A percentile compares a stretch with the other conserved stretches of the same genome.
Conservation (phyloP, 2,797 vertebrate species). For the Mycteria americana region DNA sequence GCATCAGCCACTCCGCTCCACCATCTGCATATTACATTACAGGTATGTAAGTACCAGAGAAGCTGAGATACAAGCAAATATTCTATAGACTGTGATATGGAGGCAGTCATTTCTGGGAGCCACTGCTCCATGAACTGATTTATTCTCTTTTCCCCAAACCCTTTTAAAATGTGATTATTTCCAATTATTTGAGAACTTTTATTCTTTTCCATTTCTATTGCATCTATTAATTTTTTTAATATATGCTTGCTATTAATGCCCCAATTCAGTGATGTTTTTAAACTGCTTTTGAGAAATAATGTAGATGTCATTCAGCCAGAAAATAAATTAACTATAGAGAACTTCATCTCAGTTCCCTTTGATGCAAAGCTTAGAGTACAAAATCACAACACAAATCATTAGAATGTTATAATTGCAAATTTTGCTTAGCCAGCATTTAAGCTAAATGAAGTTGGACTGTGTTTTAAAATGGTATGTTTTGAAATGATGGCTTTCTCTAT, state of each 20-base stretch:
- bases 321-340: background rate
- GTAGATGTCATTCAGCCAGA: background rate
- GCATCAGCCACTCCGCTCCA: fast-evolving
- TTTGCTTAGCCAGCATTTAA: background rate
- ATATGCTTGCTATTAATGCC: background rate
- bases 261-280: background rate
- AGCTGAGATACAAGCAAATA: background rate
- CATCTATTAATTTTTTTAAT: background rate
- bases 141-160: background rate
- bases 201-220: background rate
- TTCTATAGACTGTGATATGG: background rate
- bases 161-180: background rate
- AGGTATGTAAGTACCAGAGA: background rate
- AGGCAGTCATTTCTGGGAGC: background rate
- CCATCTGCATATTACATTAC: fast-evolving
- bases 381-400: background rate
- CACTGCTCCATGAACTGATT: background rate
- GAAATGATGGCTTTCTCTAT: background rate
- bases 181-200: background rate
- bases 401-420: background rate
- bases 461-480: background rate
- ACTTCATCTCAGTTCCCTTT: background rate
- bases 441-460: background rate
- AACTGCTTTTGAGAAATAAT: background rate
- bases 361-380: background rate